Conservation (phyloP, 2,797 vertebrate species). For the Lacerta agilis region DNA sequence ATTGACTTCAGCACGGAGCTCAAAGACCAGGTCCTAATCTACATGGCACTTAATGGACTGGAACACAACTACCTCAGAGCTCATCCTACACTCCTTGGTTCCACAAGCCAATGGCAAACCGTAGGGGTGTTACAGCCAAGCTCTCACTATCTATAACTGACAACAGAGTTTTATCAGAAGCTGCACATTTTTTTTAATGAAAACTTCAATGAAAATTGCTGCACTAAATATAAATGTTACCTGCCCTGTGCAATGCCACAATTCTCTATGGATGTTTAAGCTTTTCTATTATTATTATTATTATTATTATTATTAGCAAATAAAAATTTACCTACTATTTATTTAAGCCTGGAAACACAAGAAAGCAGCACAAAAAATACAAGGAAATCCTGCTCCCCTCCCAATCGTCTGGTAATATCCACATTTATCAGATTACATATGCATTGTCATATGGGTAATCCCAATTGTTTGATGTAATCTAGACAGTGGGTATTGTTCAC, state of each 20-base stretch:
- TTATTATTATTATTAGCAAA: neutral
- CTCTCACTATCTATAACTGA: neutral
- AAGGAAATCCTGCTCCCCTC: neutral
- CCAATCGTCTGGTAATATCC: neutral
- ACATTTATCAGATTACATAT: neutral
- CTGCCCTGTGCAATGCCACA: neutral
- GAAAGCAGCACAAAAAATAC: neutral
- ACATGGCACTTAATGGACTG: conserved; percentile 30
- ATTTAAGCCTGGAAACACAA: neutral
- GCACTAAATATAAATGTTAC: neutral
- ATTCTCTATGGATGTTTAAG: neutral
- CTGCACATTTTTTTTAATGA: neutral
- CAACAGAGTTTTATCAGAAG: neutral
- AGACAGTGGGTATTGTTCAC: neutral
- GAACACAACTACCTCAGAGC: conserved; percentile 6
- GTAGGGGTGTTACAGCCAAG: neutral
- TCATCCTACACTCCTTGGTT: neutral
- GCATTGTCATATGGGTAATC: neutral
- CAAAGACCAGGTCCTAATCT: conserved; percentile 29
- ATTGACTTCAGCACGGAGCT: conserved; percentile 9
- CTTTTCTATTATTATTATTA: neutral
- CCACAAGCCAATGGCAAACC: neutral
- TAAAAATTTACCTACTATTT: neutral
- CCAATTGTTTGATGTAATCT: neutral
- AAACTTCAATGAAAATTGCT: neutral